These are phyloP conservation scores for Aulostomus chinensis DNA, from an alignment of 2,797 vertebrate genomes.

Conservation along the genomic window DNA sequence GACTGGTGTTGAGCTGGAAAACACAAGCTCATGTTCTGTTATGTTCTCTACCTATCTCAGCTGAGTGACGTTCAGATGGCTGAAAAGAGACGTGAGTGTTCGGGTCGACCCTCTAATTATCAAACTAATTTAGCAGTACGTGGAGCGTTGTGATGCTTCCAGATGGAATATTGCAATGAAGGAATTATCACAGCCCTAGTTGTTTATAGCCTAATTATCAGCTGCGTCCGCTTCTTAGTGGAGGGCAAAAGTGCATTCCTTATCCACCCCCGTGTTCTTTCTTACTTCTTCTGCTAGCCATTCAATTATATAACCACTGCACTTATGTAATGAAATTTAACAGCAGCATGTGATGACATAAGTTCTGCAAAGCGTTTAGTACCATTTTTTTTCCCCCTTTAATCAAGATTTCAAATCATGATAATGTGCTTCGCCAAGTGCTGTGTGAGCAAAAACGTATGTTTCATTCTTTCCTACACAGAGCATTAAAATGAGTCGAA, in stretches of 20 bases:
- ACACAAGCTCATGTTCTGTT: too few relatives aligned
- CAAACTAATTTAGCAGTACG: too few relatives aligned
- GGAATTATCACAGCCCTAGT: not conserved
- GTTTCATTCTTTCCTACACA: not conserved
- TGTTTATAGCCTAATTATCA: slow-evolving; percentile 21
- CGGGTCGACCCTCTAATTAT: too few relatives aligned
- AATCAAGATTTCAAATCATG: slow-evolving; percentile 18
- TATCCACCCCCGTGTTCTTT: slow-evolving; percentile 43
- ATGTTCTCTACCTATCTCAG: too few relatives aligned
- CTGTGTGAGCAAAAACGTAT: slow-evolving; percentile 6
- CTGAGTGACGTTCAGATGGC: too few relatives aligned
- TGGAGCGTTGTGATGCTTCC: too few relatives aligned
- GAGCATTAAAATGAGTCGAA: too few relatives aligned
- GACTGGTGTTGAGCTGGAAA: too few relatives aligned
- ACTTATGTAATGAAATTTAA: slow-evolving; percentile 61
- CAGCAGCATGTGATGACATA: slow-evolving; percentile 41
- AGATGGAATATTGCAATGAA: too few relatives aligned
- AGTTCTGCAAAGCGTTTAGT: slow-evolving; percentile 41
- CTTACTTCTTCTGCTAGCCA: slow-evolving; percentile 46
- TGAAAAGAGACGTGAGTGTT: too few relatives aligned
- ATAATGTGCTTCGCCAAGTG: slow-evolving; percentile 30
- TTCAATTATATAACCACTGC: slow-evolving; percentile 60
- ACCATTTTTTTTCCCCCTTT: slow-evolving; percentile 15
- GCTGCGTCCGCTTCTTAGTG: slow-evolving; percentile 25
- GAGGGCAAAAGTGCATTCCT: slow-evolving; percentile 38